Percentiles rank a stretch among this genome's conserved stretches.
phyloP scores from a whole-genome alignment of 2,113 vertebrate species.

The Microtus pennsylvanicus region DNA sequence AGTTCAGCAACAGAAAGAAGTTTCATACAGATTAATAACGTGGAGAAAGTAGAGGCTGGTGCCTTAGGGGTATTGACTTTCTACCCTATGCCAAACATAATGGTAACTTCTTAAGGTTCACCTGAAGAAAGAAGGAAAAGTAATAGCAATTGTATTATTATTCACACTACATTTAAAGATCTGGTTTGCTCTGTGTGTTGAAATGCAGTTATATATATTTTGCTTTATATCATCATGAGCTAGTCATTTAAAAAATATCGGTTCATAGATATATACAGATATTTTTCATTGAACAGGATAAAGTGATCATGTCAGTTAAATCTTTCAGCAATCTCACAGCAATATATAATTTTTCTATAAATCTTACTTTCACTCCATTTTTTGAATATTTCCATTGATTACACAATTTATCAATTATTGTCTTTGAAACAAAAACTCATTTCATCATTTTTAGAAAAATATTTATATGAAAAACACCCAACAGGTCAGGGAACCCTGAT shows the following conservation, averaged over 20 bases:
- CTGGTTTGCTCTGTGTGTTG: too few relatives aligned
- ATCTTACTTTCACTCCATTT: background rate
- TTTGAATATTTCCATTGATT: background rate
- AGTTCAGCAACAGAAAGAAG: background rate
- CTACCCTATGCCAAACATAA: background rate
- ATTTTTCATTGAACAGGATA: background rate
- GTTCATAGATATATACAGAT: background rate
- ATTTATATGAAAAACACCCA: background rate
- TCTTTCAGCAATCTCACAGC: background rate
- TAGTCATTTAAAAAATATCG: background rate
- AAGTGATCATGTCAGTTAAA: background rate
- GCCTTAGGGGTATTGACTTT: background rate
- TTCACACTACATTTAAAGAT: too few relatives aligned
- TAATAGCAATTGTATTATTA: too few relatives aligned
- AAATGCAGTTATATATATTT: too few relatives aligned
- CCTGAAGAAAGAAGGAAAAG: too few relatives aligned
- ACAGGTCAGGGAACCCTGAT: too few relatives aligned
- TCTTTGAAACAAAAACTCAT: background rate
- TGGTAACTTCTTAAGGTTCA: background rate
- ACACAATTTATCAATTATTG: background rate
- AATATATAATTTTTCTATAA: background rate
- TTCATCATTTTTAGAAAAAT: conserved; percentile 48
- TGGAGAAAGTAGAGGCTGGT: background rate
- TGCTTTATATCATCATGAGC: too few relatives aligned
- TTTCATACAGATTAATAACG: background rate